Conservation (phyloP, 2,113 vertebrate species). For the Alexandromys fortis region DNA sequence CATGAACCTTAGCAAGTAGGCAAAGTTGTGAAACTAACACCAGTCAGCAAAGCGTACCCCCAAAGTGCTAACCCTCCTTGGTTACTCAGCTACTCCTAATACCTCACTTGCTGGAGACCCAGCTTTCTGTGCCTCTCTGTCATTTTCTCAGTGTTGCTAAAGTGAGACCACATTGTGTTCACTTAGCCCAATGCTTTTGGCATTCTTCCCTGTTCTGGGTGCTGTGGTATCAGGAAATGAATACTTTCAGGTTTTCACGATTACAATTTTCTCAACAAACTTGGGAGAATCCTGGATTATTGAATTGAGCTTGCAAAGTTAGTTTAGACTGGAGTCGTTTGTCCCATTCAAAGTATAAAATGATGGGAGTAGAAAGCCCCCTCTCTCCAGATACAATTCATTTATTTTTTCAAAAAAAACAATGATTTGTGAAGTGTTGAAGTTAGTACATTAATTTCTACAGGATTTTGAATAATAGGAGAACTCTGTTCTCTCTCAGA, state of each 20-base stretch:
- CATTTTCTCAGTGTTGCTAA: background rate
- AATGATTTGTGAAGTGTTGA: background rate
- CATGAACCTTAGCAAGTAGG: background rate
- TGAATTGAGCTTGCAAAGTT: background rate
- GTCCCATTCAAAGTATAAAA: background rate
- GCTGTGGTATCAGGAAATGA: background rate
- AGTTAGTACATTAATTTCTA: background rate
- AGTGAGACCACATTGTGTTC: background rate
- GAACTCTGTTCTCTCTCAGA: background rate
- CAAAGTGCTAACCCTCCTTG: background rate
- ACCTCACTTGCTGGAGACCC: background rate
- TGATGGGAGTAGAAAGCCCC: background rate
- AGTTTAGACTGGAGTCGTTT: background rate
- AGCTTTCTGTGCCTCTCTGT: too few relatives aligned
- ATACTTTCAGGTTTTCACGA: background rate
- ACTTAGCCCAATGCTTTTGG: too few relatives aligned
- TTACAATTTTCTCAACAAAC: background rate
- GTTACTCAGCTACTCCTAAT: background rate
- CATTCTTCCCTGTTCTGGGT: background rate
- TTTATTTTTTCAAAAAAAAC: slow-evolving; percentile 18
- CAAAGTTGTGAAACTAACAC: background rate
- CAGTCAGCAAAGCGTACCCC: background rate
- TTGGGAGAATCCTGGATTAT: background rate
- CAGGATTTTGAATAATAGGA: background rate
- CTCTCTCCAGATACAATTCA: background rate